Evolutionary conservation across 2,888 invertebrate species (phyloP), one percentile per base, ranked within the genome.

Genomic region (Acholoe squamosa): DNA sequence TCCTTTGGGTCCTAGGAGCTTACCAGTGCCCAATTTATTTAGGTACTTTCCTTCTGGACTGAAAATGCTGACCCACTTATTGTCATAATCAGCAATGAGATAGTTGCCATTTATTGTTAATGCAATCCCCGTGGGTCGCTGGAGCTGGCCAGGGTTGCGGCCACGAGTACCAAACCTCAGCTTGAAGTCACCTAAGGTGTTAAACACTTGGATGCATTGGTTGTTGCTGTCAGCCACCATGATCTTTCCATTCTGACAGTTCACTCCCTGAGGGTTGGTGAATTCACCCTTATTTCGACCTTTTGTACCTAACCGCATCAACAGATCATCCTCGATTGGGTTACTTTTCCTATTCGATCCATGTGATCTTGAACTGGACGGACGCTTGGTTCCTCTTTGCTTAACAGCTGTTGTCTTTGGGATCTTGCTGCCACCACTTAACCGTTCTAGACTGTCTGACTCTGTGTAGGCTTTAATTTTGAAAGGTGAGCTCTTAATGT

Each of bases 71-170:
- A 96, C 95, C 96, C 96, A 96, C 91, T 96, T 96, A 93, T 96
- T 96, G 92, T 97, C 96, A 93, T 96, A 97, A 93, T 97, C 96
- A 5, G 96, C 96, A 12, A 96, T 95, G 33, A 96, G 95, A 92
- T 95, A 96, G 93, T 96, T 96, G 16, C 96, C 96, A 92, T 95
- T 96, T 52, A 94, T 91, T 80, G 96, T 95, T 3, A 96, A 95
- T 33, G 96, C 95, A 0, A 97, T 96, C 52, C 96, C 96, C 3
- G 96, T 96, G 16, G 96, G 96, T 89, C 96, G 93, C 93, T 96
- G 96, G 91, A 96, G 93, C 93, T 96, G 96, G 0, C 96, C 96
- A 0, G 96, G 95, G 54, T 95, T 95, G 52, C 96, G 94, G 10
- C 96, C 96, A n/a, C 96, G 95, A 0, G 93, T 91, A 43, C 95